Evolutionary conservation across 2,113 vertebrate species (phyloP), one percentile per base, ranked within the genome.

Genomic region (Neodon shergylaensis): DNA sequence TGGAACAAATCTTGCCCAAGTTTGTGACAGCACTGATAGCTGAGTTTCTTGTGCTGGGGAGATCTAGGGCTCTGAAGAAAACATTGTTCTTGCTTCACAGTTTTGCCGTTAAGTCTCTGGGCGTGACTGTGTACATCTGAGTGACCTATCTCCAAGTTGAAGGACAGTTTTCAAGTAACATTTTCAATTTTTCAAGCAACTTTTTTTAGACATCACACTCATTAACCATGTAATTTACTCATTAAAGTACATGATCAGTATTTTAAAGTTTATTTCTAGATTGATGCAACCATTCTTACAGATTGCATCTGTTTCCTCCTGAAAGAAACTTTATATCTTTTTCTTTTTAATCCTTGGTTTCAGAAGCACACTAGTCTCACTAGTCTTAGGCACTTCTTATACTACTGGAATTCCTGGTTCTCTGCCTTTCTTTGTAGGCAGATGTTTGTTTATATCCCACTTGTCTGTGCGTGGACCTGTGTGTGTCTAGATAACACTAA

Each of bases 271-370:
- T 26, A 36, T 76, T 86, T 28, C 12, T 82, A 70, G 13, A 17
- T 2, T 77, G 31, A 33, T 66, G 3, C 10, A 58, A 72, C 12
- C 42, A 68, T 83, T 36, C n/a, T 82, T 31, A 89, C 72, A 72
- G 58, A 82, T 61, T 84, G 44, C 72, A 72, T 96, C 58, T 91
- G 19, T 95, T 1, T 86, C 33, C 21, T 24, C 31, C 36, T 79
- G 19, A 82, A 87, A 76, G 74, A 86, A 86, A 83, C 49, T 24
- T 9, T 28, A 6, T 74, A 39, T 21, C 1, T 54, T 14, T 36
- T n/a, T 31, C 42, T 39, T 83, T 66, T 54, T 7, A 1, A 39
- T 63, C 4, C 31, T 63, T 26, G 44, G 17, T 92, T 96, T 84
- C 65, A 84, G 82, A 95, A 91, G 7, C 85, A 68, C 16, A 47